These are phyloP conservation scores for Butorides virescens DNA, from an alignment of 2,113 vertebrate genomes.

Conservation along the genomic window DNA sequence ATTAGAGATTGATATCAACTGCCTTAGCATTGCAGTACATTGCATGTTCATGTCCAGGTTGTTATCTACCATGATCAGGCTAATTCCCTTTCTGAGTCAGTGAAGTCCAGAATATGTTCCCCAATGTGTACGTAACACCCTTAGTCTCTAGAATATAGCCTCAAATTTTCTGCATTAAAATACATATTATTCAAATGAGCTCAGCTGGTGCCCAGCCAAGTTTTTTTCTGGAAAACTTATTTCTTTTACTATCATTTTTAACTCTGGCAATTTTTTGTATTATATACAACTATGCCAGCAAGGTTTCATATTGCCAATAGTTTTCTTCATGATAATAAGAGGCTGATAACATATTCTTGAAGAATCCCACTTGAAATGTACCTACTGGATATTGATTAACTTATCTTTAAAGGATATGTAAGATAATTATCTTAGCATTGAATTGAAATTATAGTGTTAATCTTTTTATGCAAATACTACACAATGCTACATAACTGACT, in stretches of 20 bases:
- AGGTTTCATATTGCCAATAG: background rate
- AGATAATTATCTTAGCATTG: background rate
- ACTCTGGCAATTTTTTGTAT: background rate
- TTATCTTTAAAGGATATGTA: background rate
- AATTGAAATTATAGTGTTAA: background rate
- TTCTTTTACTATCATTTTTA: background rate
- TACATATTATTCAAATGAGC: background rate
- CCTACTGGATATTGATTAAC: background rate
- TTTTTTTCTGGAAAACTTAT: background rate
- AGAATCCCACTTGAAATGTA: background rate
- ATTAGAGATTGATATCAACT: background rate
- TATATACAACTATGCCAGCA: background rate
- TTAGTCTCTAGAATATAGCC: background rate
- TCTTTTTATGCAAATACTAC: background rate
- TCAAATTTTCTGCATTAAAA: background rate
- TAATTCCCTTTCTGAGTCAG: background rate
- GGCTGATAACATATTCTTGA: background rate
- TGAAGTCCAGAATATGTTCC: background rate
- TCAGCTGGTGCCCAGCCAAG: background rate
- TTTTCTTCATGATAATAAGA: background rate
- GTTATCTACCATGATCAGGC: fast-evolving
- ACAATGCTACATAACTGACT: background rate
- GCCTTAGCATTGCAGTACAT: background rate
- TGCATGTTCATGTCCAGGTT: background rate
- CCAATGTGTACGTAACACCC: background rate